phyloP scores from a whole-genome alignment of 37 sponge, comb jelly and placozoan species.

The Petrosia ficiformis region DNA sequence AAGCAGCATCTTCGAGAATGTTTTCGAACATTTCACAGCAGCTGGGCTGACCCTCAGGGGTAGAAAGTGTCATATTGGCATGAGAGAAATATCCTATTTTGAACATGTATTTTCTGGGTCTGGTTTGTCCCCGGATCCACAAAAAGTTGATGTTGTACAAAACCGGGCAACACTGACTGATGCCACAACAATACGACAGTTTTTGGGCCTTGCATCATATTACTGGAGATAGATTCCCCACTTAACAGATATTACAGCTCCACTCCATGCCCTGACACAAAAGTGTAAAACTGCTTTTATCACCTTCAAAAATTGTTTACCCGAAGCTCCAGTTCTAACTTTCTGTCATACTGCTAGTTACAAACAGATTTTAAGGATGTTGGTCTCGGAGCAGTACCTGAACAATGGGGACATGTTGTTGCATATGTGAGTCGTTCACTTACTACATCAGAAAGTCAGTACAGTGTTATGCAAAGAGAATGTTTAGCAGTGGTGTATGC shows the following conservation, averaged over 20 bases:
- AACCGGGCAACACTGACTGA: conserved; percentile 5
- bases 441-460: conserved; percentile 11
- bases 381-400: conserved; percentile 23
- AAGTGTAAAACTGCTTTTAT: no score
- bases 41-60: conserved; percentile 1
- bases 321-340: conserved; percentile 20
- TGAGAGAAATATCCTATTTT: not conserved
- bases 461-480: conserved; percentile 44
- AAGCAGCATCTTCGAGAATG: not conserved
- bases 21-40: not conserved
- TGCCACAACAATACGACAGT: not conserved
- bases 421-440: conserved; percentile 19
- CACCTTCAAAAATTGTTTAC: not conserved
- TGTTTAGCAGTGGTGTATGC: conserved; percentile 49
- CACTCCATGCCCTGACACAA: conserved; percentile 14
- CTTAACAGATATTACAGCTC: conserved; percentile 6
- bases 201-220: conserved; percentile 16
- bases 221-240: conserved; percentile 14
- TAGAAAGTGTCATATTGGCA: conserved; percentile 3
- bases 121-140: conserved; percentile 8
- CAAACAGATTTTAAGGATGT: conserved; percentile 36
- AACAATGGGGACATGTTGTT: conserved; percentile 24
- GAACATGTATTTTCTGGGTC: conserved; percentile 4
- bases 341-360: conserved; percentile 11
- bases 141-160: conserved; percentile 9